These are phyloP conservation scores for Paramuricea clavata DNA, from an alignment of 92 coral and sea anemone genomes.

Conservation along the genomic window DNA sequence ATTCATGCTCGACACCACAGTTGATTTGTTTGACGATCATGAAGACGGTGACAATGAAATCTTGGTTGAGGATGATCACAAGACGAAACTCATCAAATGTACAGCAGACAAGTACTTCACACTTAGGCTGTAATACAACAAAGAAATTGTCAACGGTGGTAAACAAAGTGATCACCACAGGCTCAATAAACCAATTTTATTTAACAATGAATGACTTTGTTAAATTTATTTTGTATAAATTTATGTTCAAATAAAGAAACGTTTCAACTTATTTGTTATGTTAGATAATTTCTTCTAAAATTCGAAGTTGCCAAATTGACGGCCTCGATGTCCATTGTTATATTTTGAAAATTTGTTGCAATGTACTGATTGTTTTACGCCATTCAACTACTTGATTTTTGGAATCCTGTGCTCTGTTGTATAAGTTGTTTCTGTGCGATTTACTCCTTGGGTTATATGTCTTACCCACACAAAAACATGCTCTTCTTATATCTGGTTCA, in stretches of 20 bases:
- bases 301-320: too few species aligned
- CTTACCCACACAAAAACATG: not conserved
- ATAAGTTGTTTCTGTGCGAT: too few species aligned
- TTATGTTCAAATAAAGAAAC: too few species aligned
- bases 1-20: not conserved
- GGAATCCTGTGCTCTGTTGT: too few species aligned
- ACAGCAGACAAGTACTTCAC: not conserved
- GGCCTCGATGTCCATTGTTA: too few species aligned
- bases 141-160: not conserved
- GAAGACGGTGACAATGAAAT: not conserved
- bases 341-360: too few species aligned
- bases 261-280: too few species aligned
- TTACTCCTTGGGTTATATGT: not conserved
- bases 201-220: not conserved
- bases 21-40: not conserved
- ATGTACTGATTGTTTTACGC: too few species aligned
- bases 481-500: not conserved
- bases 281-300: too few species aligned
- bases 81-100: not conserved
- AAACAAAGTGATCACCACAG: conserved; percentile 6
- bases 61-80: not conserved
- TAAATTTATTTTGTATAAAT: too few species aligned
- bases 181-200: not conserved
- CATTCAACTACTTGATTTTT: too few species aligned
- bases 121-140: not conserved